phyloP scores from a whole-genome alignment of 1,140 invertebrate genomes.

The Melipona quadrifasciata region DNA sequence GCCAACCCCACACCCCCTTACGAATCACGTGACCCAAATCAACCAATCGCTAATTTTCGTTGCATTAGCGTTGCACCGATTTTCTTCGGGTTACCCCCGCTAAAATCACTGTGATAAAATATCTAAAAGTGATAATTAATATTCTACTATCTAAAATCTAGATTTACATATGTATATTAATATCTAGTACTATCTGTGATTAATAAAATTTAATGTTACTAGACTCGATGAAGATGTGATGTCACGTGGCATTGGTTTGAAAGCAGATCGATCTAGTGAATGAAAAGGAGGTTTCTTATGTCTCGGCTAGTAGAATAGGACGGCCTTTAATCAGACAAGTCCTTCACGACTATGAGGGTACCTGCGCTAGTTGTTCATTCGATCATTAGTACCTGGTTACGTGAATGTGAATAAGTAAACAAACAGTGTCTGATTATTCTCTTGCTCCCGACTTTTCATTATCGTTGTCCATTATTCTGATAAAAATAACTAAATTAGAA shows the following conservation, averaged over 20 bases:
- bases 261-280: background rate
- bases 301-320: slow-evolving; percentile 43
- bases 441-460: background rate
- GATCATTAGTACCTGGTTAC: slow-evolving; percentile 34
- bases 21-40: no score
- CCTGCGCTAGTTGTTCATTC: slow-evolving; percentile 39
- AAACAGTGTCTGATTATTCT: background rate
- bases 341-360: slow-evolving; percentile 50
- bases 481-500: background rate
- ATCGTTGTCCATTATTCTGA: background rate
- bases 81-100: no score
- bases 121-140: no score
- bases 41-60: no score
- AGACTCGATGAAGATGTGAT: background rate
- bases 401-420: slow-evolving; percentile 27
- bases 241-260: background rate
- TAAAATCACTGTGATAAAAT: no score
- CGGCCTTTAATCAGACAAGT: slow-evolving; percentile 48
- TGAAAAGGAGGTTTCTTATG: background rate
- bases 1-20: no score
- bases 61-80: no score
- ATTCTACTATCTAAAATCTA: no score
- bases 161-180: no score
- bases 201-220: background rate
- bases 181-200: no score